These are phyloP conservation scores for Drosophila funebris DNA, from an alignment of 1,140 invertebrate genomes.

Conservation along the genomic window DNA sequence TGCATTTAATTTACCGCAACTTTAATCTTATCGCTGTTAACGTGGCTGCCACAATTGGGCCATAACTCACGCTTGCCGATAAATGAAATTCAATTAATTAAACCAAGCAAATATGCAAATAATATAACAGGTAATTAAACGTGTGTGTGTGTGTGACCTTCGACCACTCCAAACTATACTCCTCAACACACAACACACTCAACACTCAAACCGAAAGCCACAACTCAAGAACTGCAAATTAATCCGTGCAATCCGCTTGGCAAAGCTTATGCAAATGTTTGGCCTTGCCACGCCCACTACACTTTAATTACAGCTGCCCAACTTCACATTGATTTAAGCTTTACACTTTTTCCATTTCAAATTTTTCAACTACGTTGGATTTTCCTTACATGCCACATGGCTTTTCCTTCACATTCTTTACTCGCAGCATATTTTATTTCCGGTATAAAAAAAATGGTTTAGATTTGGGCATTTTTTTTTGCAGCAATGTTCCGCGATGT, in stretches of 20 bases:
- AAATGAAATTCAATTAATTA: conserved; percentile 56
- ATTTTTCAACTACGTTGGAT: neutral
- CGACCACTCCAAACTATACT: neutral
- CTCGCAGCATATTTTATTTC: neutral
- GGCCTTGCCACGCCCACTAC: neutral
- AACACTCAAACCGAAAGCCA: neutral
- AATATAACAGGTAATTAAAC: conserved; percentile 4
- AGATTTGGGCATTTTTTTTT: neutral
- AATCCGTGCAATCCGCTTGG: conserved; percentile 29
- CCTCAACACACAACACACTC: conserved; percentile 4
- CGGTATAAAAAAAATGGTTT: neutral
- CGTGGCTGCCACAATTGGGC: neutral
- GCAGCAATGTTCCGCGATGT: neutral
- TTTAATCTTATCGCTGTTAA: conserved; percentile 28
- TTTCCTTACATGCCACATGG: neutral
- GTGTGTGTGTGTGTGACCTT: neutral
- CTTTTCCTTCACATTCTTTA: neutral
- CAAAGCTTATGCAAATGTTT: conserved; percentile 51
- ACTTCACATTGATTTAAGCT: conserved; percentile 40
- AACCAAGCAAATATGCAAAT: conserved; percentile 42
- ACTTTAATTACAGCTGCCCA: conserved; percentile 26
- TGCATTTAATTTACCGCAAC: conserved; percentile 25
- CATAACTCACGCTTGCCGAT: conserved; percentile 4
- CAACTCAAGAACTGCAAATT: conserved; percentile 18
- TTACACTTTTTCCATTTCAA: neutral